Base-by-base conservation (phyloP, 2,113 vertebrate genomes). In the Corapipo altera region DNA sequence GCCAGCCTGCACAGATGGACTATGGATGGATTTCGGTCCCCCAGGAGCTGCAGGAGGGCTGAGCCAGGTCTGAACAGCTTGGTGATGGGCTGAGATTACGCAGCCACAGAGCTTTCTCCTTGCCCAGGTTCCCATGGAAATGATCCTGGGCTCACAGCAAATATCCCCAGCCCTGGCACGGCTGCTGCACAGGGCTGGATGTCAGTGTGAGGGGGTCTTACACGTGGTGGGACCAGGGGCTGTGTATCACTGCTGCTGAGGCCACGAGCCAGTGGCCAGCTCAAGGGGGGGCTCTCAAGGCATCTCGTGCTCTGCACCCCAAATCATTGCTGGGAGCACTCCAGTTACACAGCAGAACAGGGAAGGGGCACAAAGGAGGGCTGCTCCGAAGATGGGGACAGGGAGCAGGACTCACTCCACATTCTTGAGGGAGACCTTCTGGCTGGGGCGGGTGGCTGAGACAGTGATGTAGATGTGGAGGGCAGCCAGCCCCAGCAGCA, bases 381-480 rank as follows among this genome's bases (percentile, higher is more conserved):
- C 48, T 24, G 17, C 2, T 9, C 0, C 0, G 27, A 1, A 2
- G 35, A 0, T 21, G 37, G 67, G 44, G 24, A 41, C n/a, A n/a
- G 59, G n/a, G 37, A 93, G 69, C 20, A 89, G 65, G 69, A 99
- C 99, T 99, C 98, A 99, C 99, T 99, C 99, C 44, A 99, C 99
- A 5, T 99, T 99, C 97, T 99, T 99, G 88, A 99, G 99, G 18
- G 99, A 99, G 85, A 99, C 99, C 98, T 99, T 99, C 98, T 99
- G 99, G 98, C 98, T 99, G 72, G 99, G 99, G 89, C 98, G 98
- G n/a, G 99, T 99, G 20, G 98, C 98, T 54, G 99, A 99, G 95
- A 99, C 99, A 6, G 99, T 99, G 98, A 99, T 99, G 98, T 99
- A 99, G 97, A 99, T 99, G 96, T 99, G 99, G 62, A 99, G 98